A percentile compares a stretch with the other conserved stretches of the same genome.
Conservation (phyloP, 2,113 vertebrate genomes). For the Balaeniceps rex region DNA sequence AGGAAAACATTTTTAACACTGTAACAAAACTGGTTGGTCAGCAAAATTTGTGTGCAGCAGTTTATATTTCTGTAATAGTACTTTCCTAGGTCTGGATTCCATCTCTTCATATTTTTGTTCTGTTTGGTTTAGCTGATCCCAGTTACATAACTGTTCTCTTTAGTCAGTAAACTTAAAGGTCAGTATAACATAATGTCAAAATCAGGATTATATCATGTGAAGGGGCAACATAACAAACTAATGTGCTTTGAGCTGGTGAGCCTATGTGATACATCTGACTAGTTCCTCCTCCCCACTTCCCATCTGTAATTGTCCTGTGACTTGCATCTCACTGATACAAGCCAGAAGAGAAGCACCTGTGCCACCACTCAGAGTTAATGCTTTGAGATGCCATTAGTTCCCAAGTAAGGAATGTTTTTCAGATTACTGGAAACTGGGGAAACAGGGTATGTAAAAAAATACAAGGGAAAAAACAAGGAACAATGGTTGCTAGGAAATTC, state of each 20-base stretch:
- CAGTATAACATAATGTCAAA: neutral
- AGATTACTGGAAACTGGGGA: neutral
- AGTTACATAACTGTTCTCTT: constrained; percentile 8
- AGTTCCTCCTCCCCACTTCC: neutral
- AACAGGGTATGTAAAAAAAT: neutral
- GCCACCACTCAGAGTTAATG: neutral
- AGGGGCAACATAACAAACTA: neutral
- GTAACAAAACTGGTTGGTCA: neutral
- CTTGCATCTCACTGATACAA: neutral
- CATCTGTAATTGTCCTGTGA: neutral
- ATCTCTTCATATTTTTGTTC: neutral
- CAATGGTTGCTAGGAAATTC: constrained; percentile 40
- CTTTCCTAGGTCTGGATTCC: neutral
- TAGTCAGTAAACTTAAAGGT: constrained; percentile 21
- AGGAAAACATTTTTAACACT: neutral
- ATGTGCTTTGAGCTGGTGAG: neutral
- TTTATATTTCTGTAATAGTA: neutral
- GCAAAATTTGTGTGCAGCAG: neutral
- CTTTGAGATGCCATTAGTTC: neutral
- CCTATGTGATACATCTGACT: neutral
- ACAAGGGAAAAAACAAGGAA: neutral
- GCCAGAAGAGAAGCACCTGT: neutral
- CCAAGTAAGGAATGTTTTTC: neutral
- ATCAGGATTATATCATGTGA: neutral
- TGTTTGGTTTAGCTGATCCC: neutral